These are phyloP conservation scores for Chesias legatella DNA, from an alignment of 2,888 invertebrate genomes.

Conservation along the genomic window DNA sequence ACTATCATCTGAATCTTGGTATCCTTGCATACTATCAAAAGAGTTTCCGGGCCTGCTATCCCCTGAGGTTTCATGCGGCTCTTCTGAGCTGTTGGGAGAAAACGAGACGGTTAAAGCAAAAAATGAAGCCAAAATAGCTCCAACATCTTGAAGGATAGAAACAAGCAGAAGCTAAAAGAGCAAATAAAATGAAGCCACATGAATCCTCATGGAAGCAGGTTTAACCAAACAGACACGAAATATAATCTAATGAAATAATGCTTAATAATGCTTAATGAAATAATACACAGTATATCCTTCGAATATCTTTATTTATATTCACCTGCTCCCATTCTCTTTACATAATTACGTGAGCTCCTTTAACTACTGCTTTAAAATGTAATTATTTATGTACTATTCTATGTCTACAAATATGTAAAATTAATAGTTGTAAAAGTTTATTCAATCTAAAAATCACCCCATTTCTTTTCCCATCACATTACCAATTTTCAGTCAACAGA, in stretches of 20 bases:
- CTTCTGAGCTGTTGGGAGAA: conserved; percentile 43
- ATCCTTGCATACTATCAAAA: conserved; percentile 60
- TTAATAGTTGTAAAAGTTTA: too few relatives aligned
- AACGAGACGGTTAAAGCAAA: conserved; percentile 31
- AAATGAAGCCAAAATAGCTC: conserved; percentile 9
- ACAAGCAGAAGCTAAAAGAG: conserved; percentile 39
- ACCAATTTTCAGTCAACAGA: too few relatives aligned
- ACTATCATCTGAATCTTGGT: conserved; percentile 60
- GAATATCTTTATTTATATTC: conserved; percentile 27
- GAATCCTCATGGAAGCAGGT: conserved; percentile 67
- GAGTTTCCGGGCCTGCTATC: conserved; percentile 39
- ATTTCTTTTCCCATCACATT: too few relatives aligned
- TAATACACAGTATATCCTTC: conserved; percentile 19
- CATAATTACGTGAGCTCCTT: conserved; percentile 15
- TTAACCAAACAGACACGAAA: conserved; percentile 9
- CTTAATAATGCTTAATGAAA: conserved; percentile 26
- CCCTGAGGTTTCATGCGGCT: conserved; percentile 32
- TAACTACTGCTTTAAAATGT: conserved; percentile 14
- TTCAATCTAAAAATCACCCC: too few relatives aligned
- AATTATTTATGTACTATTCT: not conserved
- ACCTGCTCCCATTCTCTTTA: conserved; percentile 34
- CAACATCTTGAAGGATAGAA: not conserved
- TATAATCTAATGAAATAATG: conserved; percentile 11
- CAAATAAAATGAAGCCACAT: conserved; percentile 31
- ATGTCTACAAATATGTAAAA: not conserved